Evolutionary conservation across 2,797 vertebrate species (phyloP), one percentile per base, ranked within the genome.

Genomic region (Anguilla megastoma): DNA sequence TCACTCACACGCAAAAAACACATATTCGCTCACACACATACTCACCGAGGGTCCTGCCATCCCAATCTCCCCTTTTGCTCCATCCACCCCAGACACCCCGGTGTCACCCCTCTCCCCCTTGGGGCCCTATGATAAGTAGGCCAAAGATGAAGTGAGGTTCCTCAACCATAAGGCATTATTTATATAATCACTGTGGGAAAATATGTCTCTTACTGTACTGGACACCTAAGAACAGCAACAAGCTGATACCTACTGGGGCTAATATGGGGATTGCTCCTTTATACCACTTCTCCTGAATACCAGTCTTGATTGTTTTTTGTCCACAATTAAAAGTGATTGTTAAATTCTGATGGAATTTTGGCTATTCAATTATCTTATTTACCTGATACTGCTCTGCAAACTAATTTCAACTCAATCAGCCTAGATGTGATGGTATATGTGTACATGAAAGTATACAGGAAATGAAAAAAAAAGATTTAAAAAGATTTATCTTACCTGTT

Each of bases 401-500:
- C 16, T 21, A 5, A 45, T 21, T 41, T 41, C 5, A 16, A 5
- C 36, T 21, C 3, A 33, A 21, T 79, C 30, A 79, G 6, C 79
- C 12, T 14, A 21, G 41, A 48, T 50, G 18, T 82, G 79, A 24
- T 1, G 69, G 10, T 36, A 41, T 76, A 41, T 76, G 14, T 76
- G 71, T 21, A n/a, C 7, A 76, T 36, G 27, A 27, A 10, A 33
- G 27, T 30, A 41, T 5, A 76, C 36, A 76, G 12, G 27, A 12
- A 33, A 76, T 5, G 0, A 41, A 12, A 1, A 12, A 1, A 36
- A 76, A 41, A 41, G 33, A 3, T 33, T 3, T 5, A 18, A 50
- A 9, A 21, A n/a, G 8, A 50, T n/a, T 50, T 5, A 45, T 48
- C 3, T 88, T 66, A 88, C 87, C 87, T 88, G 66, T 74, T 85